Evolutionary conservation across 1,140 invertebrate species (phyloP).

Genomic region (Caenorhabditis remanei): DNA sequence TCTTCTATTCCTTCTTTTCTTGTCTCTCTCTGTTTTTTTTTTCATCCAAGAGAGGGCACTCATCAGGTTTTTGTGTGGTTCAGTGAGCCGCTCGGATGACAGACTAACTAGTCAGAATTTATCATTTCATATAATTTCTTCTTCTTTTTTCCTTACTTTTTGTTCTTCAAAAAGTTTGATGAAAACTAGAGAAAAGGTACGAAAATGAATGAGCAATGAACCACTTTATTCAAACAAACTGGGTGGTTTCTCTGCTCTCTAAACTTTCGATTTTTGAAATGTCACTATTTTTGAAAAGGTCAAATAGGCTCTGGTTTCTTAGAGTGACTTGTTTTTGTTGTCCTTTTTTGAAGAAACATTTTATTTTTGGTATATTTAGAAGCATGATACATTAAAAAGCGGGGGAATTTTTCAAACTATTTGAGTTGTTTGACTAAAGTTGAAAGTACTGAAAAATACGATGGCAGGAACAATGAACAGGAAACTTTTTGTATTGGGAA

Average conservation of each 20-base stretch:
- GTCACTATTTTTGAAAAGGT: constrained; percentile 11
- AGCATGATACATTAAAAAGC: no score
- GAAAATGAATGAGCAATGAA: constrained; percentile 22
- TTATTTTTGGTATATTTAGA: no score
- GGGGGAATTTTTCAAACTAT: no score
- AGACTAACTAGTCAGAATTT: constrained; percentile 45
- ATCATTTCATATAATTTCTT: neutral
- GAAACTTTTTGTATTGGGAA: neutral
- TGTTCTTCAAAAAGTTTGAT: neutral
- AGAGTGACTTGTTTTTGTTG: neutral
- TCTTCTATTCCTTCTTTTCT: neutral
- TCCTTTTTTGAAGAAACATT: neutral
- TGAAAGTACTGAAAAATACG: no score
- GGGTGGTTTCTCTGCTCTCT: neutral
- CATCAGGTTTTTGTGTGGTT: neutral
- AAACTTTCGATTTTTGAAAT: neutral
- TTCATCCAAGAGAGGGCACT: neutral
- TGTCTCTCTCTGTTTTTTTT: neutral
- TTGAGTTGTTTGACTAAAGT: no score
- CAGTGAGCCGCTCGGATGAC: neutral
- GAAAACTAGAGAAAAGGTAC: neutral
- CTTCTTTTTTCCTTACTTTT: neutral
- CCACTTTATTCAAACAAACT: neutral
- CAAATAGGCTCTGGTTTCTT: neutral
- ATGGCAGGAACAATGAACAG: neutral